Conservation (phyloP, 2,797 vertebrate species). For the Lagodon rhomboides region DNA sequence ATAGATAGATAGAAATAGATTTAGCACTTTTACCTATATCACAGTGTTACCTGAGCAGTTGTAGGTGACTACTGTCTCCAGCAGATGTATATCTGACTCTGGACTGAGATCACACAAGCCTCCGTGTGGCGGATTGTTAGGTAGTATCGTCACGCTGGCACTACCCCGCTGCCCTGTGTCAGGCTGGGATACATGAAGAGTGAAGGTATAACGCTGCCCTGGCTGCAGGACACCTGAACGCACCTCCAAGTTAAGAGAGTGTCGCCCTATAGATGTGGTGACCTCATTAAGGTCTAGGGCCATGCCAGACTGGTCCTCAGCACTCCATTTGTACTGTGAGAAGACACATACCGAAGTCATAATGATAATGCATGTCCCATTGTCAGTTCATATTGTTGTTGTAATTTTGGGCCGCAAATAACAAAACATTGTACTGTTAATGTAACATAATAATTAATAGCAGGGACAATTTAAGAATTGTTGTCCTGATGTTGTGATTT, state of each 20-base stretch:
- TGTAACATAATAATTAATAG: slow-evolving; percentile 1
- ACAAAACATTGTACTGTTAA: neutral
- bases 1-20: neutral
- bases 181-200: slow-evolving; percentile 76
- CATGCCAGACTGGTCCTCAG: slow-evolving; percentile 66
- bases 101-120: slow-evolving; percentile 83
- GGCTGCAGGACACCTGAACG: slow-evolving; percentile 74
- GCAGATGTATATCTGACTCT: slow-evolving; percentile 67
- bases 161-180: slow-evolving; percentile 73
- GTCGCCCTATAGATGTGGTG: slow-evolving; percentile 72
- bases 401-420: neutral
- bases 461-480: neutral
- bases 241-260: slow-evolving; percentile 76
- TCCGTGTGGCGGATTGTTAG: slow-evolving; percentile 77
- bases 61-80: slow-evolving; percentile 83
- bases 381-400: neutral
- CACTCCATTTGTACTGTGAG: slow-evolving; percentile 81
- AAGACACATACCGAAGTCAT: neutral
- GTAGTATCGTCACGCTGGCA: slow-evolving; percentile 71
- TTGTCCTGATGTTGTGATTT: neutral
- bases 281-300: slow-evolving; percentile 73
- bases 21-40: neutral
- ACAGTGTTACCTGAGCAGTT: slow-evolving; percentile 82
- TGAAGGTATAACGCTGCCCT: slow-evolving; percentile 81
- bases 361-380: slow-evolving; percentile 1